Conservation (phyloP, 1,140 invertebrate genomes). For the Sycobia sp. region DNA sequence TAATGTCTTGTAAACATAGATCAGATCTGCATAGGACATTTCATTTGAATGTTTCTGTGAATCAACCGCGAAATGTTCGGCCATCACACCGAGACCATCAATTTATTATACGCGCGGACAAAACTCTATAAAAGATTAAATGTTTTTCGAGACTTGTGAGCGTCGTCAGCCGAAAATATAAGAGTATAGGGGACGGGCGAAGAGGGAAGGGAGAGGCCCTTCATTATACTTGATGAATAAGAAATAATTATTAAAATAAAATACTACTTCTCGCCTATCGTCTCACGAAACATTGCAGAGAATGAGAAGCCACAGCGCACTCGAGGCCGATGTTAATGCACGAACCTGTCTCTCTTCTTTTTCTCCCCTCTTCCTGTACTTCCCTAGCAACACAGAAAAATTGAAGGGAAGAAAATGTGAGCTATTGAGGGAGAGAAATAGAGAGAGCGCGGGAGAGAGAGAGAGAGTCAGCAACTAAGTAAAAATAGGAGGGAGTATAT, state of each 20-base stretch:
- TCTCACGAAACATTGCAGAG: not conserved
- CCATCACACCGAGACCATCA: no score
- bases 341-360: not conserved
- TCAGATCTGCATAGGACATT: no score
- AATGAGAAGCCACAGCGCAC: not conserved
- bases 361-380: no score
- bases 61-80: no score
- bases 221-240: slow-evolving; percentile 1
- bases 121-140: no score
- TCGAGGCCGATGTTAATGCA: slow-evolving; percentile 2
- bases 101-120: no score
- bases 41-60: no score
- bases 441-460: not conserved
- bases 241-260: slow-evolving; percentile 28
- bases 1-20: no score
- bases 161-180: not conserved
- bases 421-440: not conserved
- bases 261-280: not conserved
- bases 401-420: slow-evolving; percentile 12
- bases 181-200: not conserved
- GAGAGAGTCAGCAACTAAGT: no score
- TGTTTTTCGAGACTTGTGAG: no score
- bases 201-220: not conserved
- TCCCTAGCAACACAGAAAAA: no score
- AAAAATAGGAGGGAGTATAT: no score